Percentiles rank a stretch among this genome's conserved stretches.
Evolutionary conservation across 1,140 invertebrate genomes (phyloP).

Genomic region (Musca vetustissima): DNA sequence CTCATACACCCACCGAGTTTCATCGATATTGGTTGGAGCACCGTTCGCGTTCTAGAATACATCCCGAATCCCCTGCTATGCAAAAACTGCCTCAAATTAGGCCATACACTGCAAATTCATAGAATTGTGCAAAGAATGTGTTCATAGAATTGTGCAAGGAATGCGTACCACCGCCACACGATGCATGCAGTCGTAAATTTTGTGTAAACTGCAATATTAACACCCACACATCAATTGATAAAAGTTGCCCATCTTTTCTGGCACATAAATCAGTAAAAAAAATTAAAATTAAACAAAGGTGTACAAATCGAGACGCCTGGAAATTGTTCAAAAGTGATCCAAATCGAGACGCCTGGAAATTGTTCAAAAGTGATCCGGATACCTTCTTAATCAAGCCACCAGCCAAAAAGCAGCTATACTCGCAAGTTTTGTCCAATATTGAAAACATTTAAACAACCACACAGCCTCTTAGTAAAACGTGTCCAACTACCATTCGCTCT

Average conservation of each 20-base stretch:
- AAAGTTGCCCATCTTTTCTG: not conserved
- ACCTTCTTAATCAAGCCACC: not conserved
- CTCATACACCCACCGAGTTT: not conserved
- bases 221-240: not conserved
- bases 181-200: not conserved
- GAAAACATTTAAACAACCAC: no score
- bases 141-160: no score
- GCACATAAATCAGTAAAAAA: not conserved
- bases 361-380: not conserved
- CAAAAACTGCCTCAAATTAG: constrained; percentile 5
- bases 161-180: not conserved
- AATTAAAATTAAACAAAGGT: not conserved
- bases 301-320: not conserved
- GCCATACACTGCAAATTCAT: not conserved
- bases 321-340: no score
- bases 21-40: not conserved
- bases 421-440: not conserved
- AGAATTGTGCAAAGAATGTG: not conserved
- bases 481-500: no score
- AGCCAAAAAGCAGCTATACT: not conserved
- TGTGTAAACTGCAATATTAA: not conserved
- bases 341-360: no score
- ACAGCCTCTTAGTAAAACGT: no score
- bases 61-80: not conserved
- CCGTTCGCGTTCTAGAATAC: not conserved